Percentiles rank a stretch among this genome's conserved stretches.
Evolutionary conservation across 2,888 invertebrate species (phyloP).

Genomic region (Pilophorus perplexus): DNA sequence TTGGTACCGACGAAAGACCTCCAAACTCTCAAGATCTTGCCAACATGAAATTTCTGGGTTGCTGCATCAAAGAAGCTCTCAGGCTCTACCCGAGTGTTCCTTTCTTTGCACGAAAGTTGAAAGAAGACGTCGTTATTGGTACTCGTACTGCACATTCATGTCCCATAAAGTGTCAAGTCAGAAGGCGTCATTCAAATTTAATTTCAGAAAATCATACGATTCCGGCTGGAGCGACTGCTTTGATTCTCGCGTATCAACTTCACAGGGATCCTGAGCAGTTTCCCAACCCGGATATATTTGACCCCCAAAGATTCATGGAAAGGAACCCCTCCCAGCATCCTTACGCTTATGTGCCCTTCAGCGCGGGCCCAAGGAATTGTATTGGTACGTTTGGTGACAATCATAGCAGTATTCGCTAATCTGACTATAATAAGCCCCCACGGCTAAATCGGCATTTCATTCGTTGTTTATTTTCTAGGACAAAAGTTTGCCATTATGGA

Average conservation of each 20-base stretch:
- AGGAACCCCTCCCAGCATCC: slow-evolving; percentile 53
- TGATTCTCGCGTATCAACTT: slow-evolving; percentile 52
- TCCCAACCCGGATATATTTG: slow-evolving; percentile 55
- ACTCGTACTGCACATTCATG: background rate
- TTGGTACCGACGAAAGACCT: slow-evolving; percentile 47
- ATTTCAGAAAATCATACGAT: slow-evolving; percentile 51
- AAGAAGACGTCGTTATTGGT: slow-evolving; percentile 43
- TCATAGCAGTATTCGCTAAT: background rate
- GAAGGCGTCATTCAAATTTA: too few species aligned
- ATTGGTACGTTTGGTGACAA: slow-evolving; percentile 49
- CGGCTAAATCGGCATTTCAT: background rate
- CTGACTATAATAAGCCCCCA: too few species aligned
- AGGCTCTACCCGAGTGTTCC: slow-evolving; percentile 51
- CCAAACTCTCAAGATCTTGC: slow-evolving; percentile 47
- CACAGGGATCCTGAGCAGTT: slow-evolving; percentile 55
- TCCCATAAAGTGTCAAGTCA: too few species aligned
- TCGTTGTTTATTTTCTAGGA: slow-evolving; percentile 51
- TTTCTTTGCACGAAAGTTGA: slow-evolving; percentile 49
- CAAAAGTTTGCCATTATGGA: slow-evolving; percentile 61
- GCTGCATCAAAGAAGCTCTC: slow-evolving; percentile 51
- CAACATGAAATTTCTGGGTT: slow-evolving; percentile 50
- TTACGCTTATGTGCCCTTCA: slow-evolving; percentile 52
- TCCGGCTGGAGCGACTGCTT: slow-evolving; percentile 52
- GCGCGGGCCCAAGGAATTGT: too few species aligned
- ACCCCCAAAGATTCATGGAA: slow-evolving; percentile 56